Base-by-base conservation (phyloP, 30 jellyfish, hydroid and myxozoan species). In the Hydra vulgaris region DNA sequence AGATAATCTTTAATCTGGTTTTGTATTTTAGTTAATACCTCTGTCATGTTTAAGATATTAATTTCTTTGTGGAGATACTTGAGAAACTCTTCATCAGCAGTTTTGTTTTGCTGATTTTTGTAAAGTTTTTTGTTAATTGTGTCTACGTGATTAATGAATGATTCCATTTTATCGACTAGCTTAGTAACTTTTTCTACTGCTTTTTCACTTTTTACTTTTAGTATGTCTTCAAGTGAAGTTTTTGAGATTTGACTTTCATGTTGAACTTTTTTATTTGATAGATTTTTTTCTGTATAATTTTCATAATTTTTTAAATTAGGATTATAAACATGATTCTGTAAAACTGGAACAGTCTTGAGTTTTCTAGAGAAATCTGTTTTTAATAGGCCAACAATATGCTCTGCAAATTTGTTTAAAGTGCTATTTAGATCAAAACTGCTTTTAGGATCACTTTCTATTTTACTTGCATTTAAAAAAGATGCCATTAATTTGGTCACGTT, bases 121-220 rank as follows among this genome's bases (percentile, higher is more conserved):
- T 27, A 17, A 52, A 78, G 66, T 23, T 78, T 78, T 69, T 27
- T 20, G 68, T 78, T 78, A 21, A 78, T 54, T 0, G 23, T 20
- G 17, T 54, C 74, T 17, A 78, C 24, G 61, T 78, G 79, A 0
- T 78, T 23, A 23, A 78, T 17, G 71, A 80, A 80, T 12, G 52
- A 21, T 7, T 80, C 87, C 87, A 80, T 80, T 66, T 70, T 80
- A 15, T 80, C 81, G 0, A 80, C 81, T 19, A 80, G 83, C 17
- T 67, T 70, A 3, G 87, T 18, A 54, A 78, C 54, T 74, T 66
- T 74, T 25, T 74, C 68, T 1, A n/a, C 16, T 68, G 27, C 16
- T 68, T 68, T 68, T 40, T 40, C 61, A 40, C 61, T 40, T 40
- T 40, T 40, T 40, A 3, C 61, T 5, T 40, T 40, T 12, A 40